Percentiles rank a stretch among this genome's conserved stretches.
These are phyloP conservation scores for Paramisgurnus dabryanus DNA, from an alignment of 2,113 vertebrate species.

Conservation along the genomic window DNA sequence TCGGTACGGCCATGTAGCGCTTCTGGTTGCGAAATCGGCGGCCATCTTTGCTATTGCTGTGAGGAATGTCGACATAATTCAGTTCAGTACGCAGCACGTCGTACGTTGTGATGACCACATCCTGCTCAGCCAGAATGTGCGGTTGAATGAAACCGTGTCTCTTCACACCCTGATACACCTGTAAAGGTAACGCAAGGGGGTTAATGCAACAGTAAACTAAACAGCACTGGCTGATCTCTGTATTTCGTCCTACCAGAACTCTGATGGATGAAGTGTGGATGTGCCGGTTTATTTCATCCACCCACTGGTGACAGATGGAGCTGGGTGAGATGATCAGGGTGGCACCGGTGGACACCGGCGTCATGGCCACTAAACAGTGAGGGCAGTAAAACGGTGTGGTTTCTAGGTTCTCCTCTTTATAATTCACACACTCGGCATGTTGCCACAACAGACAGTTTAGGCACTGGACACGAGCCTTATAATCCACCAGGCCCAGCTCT, in stretches of 20 bases:
- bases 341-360: slow-evolving; percentile 88
- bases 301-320: slow-evolving; percentile 99
- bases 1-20: slow-evolving; percentile 98
- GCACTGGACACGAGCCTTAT: slow-evolving; percentile 94
- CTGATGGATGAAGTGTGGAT: slow-evolving; percentile 87
- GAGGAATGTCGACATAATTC: slow-evolving; percentile 96
- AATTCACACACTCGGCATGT: slow-evolving; percentile 94
- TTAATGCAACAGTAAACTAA: neutral
- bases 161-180: slow-evolving; percentile 98
- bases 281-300: slow-evolving; percentile 95
- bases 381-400: slow-evolving; percentile 95
- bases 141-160: slow-evolving; percentile 96
- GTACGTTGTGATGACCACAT: slow-evolving; percentile 98
- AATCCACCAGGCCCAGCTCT: slow-evolving; percentile 85
- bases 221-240: neutral
- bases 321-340: slow-evolving; percentile 97
- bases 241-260: slow-evolving; percentile 81
- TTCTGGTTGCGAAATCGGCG: slow-evolving; percentile 95
- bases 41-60: slow-evolving; percentile 93
- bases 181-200: neutral
- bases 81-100: slow-evolving; percentile 93
- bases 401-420: slow-evolving; percentile 87
- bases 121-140: slow-evolving; percentile 90
- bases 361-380: slow-evolving; percentile 96
- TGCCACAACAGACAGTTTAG: slow-evolving; percentile 96